Percentiles rank a stretch among this genome's conserved stretches.
These are phyloP conservation scores for Illadopsis cleaveri DNA, from an alignment of 2,113 vertebrate genomes.

Conservation along the genomic window DNA sequence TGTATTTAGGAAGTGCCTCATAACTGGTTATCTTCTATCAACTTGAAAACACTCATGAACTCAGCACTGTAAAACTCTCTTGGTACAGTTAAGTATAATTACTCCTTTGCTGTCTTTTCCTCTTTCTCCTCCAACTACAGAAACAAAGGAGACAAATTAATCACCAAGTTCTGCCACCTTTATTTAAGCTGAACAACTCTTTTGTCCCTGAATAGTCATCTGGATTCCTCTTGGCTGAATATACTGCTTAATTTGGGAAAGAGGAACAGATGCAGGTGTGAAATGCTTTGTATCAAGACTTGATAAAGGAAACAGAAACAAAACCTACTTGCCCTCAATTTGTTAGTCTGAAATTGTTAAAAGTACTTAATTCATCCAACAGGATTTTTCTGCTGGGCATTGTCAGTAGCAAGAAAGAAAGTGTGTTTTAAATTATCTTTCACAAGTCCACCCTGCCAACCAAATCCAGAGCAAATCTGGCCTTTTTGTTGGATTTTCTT, in stretches of 20 bases:
- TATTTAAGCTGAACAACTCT: background rate
- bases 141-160: conserved; percentile 19
- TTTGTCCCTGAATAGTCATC: background rate
- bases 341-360: background rate
- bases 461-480: background rate
- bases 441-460: background rate
- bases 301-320: background rate
- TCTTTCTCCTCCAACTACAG: background rate
- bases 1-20: background rate
- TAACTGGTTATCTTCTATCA: background rate
- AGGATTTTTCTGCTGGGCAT: background rate
- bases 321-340: background rate
- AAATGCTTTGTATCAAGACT: background rate
- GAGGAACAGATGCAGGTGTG: background rate
- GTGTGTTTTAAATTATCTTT: background rate
- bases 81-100: background rate
- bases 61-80: background rate
- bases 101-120: background rate
- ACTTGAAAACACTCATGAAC: background rate
- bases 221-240: background rate
- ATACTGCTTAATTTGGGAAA: background rate
- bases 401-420: background rate
- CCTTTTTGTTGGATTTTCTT: background rate
- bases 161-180: conserved; percentile 11
- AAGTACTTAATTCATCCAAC: background rate